Percentiles rank a stretch among this genome's conserved stretches.
These are phyloP conservation scores for Hydroisotoma schaefferi DNA, from an alignment of 2,888 invertebrate species.

Conservation along the genomic window DNA sequence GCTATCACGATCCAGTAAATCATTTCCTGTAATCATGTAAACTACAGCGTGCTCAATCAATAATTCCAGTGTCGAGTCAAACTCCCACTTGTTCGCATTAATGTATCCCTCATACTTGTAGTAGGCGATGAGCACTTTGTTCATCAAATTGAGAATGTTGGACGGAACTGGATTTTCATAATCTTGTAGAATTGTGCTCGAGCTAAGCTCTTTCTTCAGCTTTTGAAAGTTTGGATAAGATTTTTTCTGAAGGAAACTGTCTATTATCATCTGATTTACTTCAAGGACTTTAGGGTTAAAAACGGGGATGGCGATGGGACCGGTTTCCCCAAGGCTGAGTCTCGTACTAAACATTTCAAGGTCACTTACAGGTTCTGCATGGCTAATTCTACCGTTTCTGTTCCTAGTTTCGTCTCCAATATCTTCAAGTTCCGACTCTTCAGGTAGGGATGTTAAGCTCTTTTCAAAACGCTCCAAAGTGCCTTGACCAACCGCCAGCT, in stretches of 20 bases:
- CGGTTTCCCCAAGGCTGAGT: neutral
- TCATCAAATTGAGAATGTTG: neutral
- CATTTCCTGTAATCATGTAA: neutral
- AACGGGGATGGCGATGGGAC: neutral
- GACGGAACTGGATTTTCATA: slow-evolving; percentile 1
- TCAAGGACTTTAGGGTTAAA: neutral
- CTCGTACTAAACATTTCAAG: neutral
- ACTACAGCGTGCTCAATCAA: neutral
- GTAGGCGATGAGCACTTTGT: neutral
- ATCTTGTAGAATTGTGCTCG: neutral
- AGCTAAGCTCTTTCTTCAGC: neutral
- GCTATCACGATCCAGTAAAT: too few relatives aligned
- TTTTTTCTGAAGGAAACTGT: neutral
- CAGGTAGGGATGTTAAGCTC: too few relatives aligned
- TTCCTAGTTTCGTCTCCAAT: too few relatives aligned
- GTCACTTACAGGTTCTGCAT: neutral
- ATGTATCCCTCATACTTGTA: neutral
- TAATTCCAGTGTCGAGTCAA: neutral
- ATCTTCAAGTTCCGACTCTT: too few relatives aligned
- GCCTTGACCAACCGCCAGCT: too few relatives aligned
- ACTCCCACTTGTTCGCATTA: slow-evolving; percentile 9
- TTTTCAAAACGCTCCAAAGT: too few relatives aligned
- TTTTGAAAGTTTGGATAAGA: neutral
- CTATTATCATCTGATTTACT: neutral
- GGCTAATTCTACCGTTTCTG: too few relatives aligned